Evolutionary conservation across 2,888 invertebrate species (phyloP).

Genomic region (Nineta flava): DNA sequence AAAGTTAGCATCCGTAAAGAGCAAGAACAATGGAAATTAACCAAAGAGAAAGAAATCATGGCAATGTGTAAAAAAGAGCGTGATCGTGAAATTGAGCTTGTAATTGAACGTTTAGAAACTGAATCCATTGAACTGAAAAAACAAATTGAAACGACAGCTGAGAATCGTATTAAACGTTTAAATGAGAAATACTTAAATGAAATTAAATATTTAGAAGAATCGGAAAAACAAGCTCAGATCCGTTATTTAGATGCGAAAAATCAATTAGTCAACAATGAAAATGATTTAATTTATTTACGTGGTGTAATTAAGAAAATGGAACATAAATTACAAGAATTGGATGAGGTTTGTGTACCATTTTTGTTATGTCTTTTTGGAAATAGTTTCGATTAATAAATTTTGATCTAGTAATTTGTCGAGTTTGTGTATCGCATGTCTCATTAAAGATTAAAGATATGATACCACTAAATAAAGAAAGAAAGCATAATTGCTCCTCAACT

Average conservation of each 20-base stretch:
- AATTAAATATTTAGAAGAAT: slow-evolving; percentile 45
- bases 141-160: slow-evolving; percentile 44
- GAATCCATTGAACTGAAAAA: slow-evolving; percentile 42
- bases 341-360: slow-evolving; percentile 33
- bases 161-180: slow-evolving; percentile 42
- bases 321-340: slow-evolving; percentile 43
- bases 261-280: slow-evolving; percentile 48
- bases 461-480: too few species aligned
- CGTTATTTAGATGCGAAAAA: slow-evolving; percentile 51
- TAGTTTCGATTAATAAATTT: too few species aligned
- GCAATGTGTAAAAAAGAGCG: slow-evolving; percentile 56
- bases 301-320: slow-evolving; percentile 48
- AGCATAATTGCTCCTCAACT: too few species aligned
- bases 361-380: slow-evolving; percentile 7
- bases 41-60: slow-evolving; percentile 49
- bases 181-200: slow-evolving; percentile 65
- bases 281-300: slow-evolving; percentile 36
- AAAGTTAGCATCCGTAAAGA: slow-evolving; percentile 44
- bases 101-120: slow-evolving; percentile 49
- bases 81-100: slow-evolving; percentile 62
- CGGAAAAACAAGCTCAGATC: slow-evolving; percentile 46
- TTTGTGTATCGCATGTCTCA: too few species aligned
- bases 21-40: slow-evolving; percentile 40
- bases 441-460: too few species aligned
- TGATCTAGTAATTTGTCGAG: too few species aligned